Conservation (phyloP, 2,888 invertebrate species). For the Halocaridina rubra region DNA sequence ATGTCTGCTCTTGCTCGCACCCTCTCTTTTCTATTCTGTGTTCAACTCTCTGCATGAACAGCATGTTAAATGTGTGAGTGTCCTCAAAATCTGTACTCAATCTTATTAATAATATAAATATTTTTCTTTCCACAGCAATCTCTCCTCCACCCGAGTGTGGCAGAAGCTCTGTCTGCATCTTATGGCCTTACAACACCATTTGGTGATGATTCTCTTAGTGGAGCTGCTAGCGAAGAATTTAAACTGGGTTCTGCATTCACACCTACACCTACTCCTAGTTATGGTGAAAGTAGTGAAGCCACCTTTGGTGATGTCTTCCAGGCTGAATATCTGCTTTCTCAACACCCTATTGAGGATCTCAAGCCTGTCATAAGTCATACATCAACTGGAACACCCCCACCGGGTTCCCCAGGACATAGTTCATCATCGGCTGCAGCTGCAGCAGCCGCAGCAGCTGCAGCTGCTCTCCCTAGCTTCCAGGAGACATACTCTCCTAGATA, state of each 20-base stretch:
- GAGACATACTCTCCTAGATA: conserved; percentile 64
- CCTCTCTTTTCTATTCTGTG: conserved; percentile 31
- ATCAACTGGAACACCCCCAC: conserved; percentile 45
- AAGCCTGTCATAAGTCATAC: conserved; percentile 61
- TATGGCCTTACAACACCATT: conserved; percentile 53
- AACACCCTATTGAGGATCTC: conserved; percentile 58
- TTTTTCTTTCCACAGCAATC: conserved; percentile 44
- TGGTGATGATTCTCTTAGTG: conserved; percentile 59
- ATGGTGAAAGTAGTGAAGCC: conserved; percentile 52
- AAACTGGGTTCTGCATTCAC: conserved; percentile 60
- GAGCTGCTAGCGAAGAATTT: conserved; percentile 56
- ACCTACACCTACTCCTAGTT: conserved; percentile 51
- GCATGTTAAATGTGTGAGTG: conserved; percentile 45
- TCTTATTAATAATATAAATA: not conserved
- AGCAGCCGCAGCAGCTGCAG: conserved; percentile 32
- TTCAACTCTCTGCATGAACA: conserved; percentile 32
- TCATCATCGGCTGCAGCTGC: conserved; percentile 23
- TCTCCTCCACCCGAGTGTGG: conserved; percentile 62
- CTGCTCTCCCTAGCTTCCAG: conserved; percentile 63
- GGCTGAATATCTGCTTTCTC: conserved; percentile 51
- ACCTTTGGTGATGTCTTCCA: conserved; percentile 61
- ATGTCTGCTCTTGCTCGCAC: conserved; percentile 53
- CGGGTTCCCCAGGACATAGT: conserved; percentile 53
- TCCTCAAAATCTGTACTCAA: not conserved
- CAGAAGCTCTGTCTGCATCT: conserved; percentile 60